A percentile compares a stretch with the other conserved stretches of the same genome.
Evolutionary conservation across 2,888 invertebrate species (phyloP).

Genomic region (Gisinianus flammeolus): DNA sequence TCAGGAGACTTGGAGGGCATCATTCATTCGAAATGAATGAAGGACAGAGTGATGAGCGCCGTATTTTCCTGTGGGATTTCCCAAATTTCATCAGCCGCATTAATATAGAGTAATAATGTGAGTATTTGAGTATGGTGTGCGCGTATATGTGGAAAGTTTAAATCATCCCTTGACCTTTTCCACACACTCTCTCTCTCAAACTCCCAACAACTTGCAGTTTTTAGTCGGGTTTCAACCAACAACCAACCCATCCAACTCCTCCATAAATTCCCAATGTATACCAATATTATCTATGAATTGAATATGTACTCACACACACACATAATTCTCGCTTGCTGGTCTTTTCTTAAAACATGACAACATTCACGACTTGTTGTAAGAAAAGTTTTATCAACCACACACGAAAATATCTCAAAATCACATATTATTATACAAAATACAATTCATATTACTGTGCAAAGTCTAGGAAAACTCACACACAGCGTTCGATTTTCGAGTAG

Average conservation of each 20-base stretch:
- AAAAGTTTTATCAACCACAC: no score
- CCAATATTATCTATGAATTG: no score
- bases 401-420: no score
- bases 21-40: slow-evolving; percentile 14
- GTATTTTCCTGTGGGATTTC: slow-evolving; percentile 30
- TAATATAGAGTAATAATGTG: neutral
- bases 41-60: slow-evolving; percentile 24
- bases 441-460: no score
- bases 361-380: no score
- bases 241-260: neutral
- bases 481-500: no score
- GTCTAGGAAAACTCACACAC: no score
- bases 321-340: no score
- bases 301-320: no score
- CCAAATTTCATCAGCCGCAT: slow-evolving; percentile 35
- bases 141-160: neutral
- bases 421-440: no score
- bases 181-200: neutral
- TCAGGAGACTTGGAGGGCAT: slow-evolving; percentile 14
- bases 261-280: neutral
- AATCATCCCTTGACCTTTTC: slow-evolving; percentile 24
- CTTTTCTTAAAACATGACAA: no score
- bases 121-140: neutral
- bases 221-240: neutral
- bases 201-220: neutral